Evolutionary conservation across 1,140 invertebrate genomes (phyloP).

Genomic region (Bactericera cockerelli): DNA sequence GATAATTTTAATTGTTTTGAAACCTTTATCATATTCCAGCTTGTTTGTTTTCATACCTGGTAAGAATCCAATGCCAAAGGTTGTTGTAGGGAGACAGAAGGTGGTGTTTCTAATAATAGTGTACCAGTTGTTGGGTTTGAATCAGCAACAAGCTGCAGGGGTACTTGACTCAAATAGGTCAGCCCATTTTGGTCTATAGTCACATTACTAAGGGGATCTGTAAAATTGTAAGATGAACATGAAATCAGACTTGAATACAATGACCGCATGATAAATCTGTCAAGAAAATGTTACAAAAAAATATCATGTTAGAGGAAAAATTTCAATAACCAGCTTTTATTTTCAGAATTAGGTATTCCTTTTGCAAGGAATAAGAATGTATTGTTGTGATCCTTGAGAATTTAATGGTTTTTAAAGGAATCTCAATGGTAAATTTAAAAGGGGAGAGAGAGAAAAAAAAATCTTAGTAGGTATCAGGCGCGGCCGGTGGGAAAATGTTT

Average conservation of each 20-base stretch:
- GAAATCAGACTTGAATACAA: not conserved
- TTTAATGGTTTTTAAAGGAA: no score
- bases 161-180: not conserved
- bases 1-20: not conserved
- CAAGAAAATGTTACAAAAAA: no score
- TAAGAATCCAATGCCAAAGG: not conserved
- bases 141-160: not conserved
- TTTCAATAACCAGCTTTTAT: no score
- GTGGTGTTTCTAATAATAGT: not conserved
- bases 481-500: no score
- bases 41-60: no score
- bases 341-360: no score
- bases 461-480: no score
- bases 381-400: not conserved
- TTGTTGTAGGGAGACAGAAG: not conserved
- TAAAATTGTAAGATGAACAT: not conserved
- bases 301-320: no score
- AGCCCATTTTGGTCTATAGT: not conserved
- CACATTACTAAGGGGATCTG: not conserved
- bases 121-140: not conserved
- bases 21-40: not conserved
- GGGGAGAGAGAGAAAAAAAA: no score
- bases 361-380: not conserved
- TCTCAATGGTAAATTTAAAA: no score
- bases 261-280: no score